Evolutionary conservation across 2,888 invertebrate genomes (phyloP).

Genomic region (Cephus runcator): DNA sequence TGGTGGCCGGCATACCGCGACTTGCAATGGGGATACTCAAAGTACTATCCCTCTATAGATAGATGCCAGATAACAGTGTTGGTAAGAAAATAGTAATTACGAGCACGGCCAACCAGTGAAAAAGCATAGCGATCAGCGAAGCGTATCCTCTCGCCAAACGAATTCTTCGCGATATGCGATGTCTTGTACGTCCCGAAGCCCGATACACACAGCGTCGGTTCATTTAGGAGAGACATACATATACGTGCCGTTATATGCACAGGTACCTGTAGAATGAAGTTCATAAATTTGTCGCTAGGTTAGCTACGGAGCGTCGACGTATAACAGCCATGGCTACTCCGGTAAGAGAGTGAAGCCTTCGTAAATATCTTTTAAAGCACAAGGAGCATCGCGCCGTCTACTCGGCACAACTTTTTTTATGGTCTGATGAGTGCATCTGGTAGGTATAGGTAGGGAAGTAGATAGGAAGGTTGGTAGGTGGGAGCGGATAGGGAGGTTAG

Average conservation of each 20-base stretch:
- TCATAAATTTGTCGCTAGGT: not conserved
- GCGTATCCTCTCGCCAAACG: constrained; percentile 22
- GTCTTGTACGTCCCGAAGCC: not conserved
- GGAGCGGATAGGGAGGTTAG: not conserved
- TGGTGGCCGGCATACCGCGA: not conserved
- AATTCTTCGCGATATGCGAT: not conserved
- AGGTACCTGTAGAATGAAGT: not conserved
- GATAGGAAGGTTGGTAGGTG: too few species aligned
- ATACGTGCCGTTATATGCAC: not conserved
- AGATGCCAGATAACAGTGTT: constrained; percentile 36
- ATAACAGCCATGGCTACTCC: not conserved
- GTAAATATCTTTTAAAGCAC: not conserved
- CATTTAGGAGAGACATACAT: not conserved
- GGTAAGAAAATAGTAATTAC: constrained; percentile 48
- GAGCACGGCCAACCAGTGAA: constrained; percentile 27
- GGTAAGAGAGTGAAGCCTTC: not conserved
- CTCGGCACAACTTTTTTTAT: not conserved
- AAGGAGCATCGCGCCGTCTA: not conserved
- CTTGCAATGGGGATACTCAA: not conserved
- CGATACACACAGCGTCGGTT: not conserved
- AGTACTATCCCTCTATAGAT: constrained; percentile 27
- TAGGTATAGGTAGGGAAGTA: not conserved
- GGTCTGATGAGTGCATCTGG: not conserved
- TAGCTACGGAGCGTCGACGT: not conserved
- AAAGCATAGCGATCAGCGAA: constrained; percentile 22